phyloP scores from a whole-genome alignment of 2,113 vertebrate genomes.

The Cairina moschata region DNA sequence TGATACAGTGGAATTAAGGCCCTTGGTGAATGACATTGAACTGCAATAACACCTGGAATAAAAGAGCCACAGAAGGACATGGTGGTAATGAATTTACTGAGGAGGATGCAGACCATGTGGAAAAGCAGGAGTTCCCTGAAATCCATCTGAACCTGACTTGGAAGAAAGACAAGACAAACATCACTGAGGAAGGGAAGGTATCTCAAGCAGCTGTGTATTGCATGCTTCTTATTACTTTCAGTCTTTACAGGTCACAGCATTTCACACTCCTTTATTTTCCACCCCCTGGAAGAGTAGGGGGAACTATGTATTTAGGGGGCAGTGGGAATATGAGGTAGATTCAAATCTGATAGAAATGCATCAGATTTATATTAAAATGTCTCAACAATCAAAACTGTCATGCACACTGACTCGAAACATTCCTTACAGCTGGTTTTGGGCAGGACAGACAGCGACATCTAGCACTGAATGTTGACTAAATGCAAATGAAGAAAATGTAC shows the following conservation, averaged over 20 bases:
- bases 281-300: not conserved
- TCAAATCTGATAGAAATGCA: not conserved
- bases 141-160: not conserved
- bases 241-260: not conserved
- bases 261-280: not conserved
- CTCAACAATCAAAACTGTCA: not conserved
- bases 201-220: slow-evolving; percentile 22
- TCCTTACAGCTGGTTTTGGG: not conserved
- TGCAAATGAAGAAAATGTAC: not conserved
- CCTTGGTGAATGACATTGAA: not conserved
- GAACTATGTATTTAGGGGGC: not conserved
- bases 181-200: not conserved
- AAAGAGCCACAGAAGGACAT: not conserved
- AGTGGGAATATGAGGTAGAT: not conserved
- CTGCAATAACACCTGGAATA: not conserved
- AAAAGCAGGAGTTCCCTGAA: not conserved
- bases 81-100: not conserved
- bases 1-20: not conserved
- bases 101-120: not conserved
- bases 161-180: not conserved
- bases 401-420: not conserved
- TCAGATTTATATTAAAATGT: not conserved
- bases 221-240: slow-evolving; percentile 17
- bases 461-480: not conserved
- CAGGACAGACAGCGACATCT: not conserved